These are phyloP conservation scores for Samia ricini DNA, from an alignment of 1,140 invertebrate species.

Conservation along the genomic window DNA sequence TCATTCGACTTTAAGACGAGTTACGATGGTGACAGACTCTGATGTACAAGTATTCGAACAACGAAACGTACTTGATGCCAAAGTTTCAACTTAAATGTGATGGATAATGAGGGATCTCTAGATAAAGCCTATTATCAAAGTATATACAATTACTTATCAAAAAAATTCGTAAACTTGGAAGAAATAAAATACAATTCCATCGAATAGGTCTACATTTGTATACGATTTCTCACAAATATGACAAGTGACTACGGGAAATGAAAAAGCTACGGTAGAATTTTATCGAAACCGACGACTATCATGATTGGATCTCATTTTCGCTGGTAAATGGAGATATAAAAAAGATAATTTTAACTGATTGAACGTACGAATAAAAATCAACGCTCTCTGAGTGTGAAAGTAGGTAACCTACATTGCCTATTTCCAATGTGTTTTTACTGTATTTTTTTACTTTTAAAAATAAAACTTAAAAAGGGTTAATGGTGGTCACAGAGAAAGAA, in stretches of 20 bases:
- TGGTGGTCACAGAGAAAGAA: constrained; percentile 13
- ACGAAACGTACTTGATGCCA: too few relatives aligned
- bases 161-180: too few relatives aligned
- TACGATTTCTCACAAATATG: neutral
- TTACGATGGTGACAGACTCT: too few relatives aligned
- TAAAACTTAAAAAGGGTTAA: constrained; percentile 12
- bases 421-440: neutral
- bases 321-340: constrained; percentile 5
- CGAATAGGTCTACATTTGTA: too few relatives aligned
- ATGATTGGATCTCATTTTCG: constrained; percentile 13
- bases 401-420: constrained; percentile 19
- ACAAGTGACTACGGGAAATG: constrained; percentile 13
- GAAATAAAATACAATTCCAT: too few relatives aligned
- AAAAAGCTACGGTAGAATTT: constrained; percentile 12
- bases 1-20: too few relatives aligned
- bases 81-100: too few relatives aligned
- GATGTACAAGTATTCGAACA: too few relatives aligned
- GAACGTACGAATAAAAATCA: constrained; percentile 1
- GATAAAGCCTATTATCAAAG: too few relatives aligned
- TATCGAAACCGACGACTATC: constrained; percentile 12
- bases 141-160: too few relatives aligned
- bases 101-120: too few relatives aligned
- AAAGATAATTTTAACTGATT: constrained; percentile 5
- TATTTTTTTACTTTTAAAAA: constrained; percentile 9
- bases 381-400: neutral